A percentile compares a stretch with the other conserved stretches of the same genome.
Conservation (phyloP, 2,888 invertebrate genomes). For the Clunio marinus region DNA sequence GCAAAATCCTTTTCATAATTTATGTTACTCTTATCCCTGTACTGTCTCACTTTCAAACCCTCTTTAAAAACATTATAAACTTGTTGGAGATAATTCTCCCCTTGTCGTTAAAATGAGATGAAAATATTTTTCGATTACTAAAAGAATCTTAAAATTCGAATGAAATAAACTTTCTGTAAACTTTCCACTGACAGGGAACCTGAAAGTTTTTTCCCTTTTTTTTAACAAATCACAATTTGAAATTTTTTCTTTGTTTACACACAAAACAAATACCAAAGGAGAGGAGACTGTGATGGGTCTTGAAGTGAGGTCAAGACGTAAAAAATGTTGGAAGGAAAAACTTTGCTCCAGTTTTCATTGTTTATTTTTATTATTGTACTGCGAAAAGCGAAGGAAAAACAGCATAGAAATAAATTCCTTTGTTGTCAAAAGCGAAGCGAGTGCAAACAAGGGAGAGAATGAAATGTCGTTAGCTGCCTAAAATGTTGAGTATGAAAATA, state of each 20-base stretch:
- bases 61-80: too few species aligned
- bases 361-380: conserved; percentile 30
- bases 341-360: conserved; percentile 14
- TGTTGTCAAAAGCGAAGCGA: conserved; percentile 29
- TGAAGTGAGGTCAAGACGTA: conserved; percentile 14
- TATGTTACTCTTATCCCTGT: neutral
- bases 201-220: neutral
- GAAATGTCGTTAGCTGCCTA: neutral
- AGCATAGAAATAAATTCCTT: conserved; percentile 32
- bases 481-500: conserved; percentile 29
- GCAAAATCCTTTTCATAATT: neutral
- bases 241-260: neutral
- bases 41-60: too few species aligned
- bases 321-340: too few species aligned
- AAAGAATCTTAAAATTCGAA: too few species aligned
- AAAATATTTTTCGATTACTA: too few species aligned
- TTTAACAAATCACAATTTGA: neutral
- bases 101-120: too few species aligned
- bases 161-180: too few species aligned
- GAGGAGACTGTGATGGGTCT: neutral
- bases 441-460: conserved; percentile 14
- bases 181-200: too few species aligned
- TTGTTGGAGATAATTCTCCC: too few species aligned
- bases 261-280: too few species aligned
- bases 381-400: neutral